Evolutionary conservation across 2,797 vertebrate species (phyloP), one percentile per base, ranked within the genome.

Genomic region (Gymnoscopelus microlampas): DNA sequence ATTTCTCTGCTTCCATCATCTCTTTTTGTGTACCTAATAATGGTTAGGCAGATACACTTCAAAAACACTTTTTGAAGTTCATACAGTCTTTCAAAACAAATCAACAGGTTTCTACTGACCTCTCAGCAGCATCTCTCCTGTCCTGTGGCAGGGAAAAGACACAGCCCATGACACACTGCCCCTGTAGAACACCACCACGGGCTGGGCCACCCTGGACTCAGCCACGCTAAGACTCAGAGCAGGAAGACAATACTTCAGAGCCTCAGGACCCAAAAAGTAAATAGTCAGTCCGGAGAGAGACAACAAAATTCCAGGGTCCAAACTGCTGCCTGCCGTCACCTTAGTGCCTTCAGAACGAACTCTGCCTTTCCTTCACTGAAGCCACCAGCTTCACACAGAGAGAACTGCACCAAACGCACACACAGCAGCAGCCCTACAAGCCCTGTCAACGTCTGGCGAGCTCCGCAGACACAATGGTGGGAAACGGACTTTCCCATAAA

Each of bases 401-500:
- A 32, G 64, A 12, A 49, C 68, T 19, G 53, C 47, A 59, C 75
- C 65, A 51, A 66, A 35, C 70, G 73, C 65, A 68, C 69, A 61
- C 78, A 54, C 64, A 66, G 68, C 78, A 81, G 79, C 80, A 2
- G 7, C 8, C 2, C 73, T 75, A 75, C 85, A 73, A 85, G 84
- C 87, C 70, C 74, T 76, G 84, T 88, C 85, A 92, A 94, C 95
- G 95, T 96, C 95, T 97, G 96, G 95, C 93, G 88, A 88, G 82
- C 72, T 63, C 81, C 73, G 74, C 73, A 77, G 80, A 90, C 84
- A 93, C 91, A 92, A 93, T 92, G 93, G 93, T 93, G 88, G 94
- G 94, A 94, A 95, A 94, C 91, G 91, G 92, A 92, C 91, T 91
- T 93, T 95, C 95, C 95, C 94, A 92, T 93, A 94, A 95, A 35